These are phyloP conservation scores for Magallana ariakensis DNA, from an alignment of 1,140 invertebrate genomes.

Conservation along the genomic window DNA sequence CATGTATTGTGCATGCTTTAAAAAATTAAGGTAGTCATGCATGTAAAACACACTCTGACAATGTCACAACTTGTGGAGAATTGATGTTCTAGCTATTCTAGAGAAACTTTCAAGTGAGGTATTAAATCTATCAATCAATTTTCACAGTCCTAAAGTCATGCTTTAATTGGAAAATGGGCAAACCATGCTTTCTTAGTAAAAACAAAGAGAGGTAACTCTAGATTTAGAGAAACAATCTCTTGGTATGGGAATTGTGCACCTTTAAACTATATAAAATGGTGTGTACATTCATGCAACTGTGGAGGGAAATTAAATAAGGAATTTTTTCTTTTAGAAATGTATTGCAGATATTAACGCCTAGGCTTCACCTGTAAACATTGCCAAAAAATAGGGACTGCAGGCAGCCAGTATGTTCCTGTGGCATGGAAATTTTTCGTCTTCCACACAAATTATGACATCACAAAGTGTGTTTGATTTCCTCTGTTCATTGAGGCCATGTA, in stretches of 20 bases:
- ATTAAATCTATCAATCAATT: no score
- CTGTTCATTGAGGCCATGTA: slow-evolving; percentile 56
- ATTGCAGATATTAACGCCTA: not conserved
- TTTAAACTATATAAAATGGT: no score
- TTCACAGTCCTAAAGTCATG: not conserved
- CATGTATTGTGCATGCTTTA: not conserved
- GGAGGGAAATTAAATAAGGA: not conserved
- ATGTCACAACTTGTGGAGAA: slow-evolving; percentile 6
- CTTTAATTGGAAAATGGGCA: not conserved
- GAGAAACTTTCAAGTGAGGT: no score
- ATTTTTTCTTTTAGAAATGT: no score
- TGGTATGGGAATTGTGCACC: slow-evolving; percentile 3
- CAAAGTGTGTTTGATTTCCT: slow-evolving; percentile 73
- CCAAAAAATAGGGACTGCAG: slow-evolving; percentile 80
- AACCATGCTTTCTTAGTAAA: not conserved
- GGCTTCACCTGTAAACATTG: slow-evolving; percentile 79
- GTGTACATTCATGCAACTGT: not conserved
- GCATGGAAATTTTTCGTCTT: slow-evolving; percentile 77
- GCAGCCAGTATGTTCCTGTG: slow-evolving; percentile 80
- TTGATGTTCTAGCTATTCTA: no score
- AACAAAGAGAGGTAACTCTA: slow-evolving; percentile 9
- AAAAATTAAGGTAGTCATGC: not conserved
- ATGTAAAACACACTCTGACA: slow-evolving; percentile 30
- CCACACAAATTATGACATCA: slow-evolving; percentile 80
- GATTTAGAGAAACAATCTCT: not conserved